Evolutionary conservation across 2,797 vertebrate genomes (phyloP), one percentile per base, ranked within the genome.

Genomic region (Ctenosaura bakeri): DNA sequence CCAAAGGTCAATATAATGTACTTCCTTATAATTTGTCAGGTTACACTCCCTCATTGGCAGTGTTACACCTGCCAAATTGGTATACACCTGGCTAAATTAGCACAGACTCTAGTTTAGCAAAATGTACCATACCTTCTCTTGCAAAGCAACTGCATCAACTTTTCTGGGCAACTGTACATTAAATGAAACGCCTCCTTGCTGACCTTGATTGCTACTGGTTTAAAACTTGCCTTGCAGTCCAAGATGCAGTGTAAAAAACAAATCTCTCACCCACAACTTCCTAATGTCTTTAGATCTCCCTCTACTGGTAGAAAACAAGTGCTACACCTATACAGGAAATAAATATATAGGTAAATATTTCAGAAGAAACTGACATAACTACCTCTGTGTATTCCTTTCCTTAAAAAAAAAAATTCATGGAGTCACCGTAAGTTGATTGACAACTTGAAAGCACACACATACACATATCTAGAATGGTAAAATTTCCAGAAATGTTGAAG

Each of bases 251-350:
- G 76, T 26, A 78, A 78, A 35, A 90, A 94, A 85, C 20, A 71
- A 26, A 35, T 8, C 22, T 87, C 26, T 86, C 50, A 7, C 14
- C 38, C 9, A 38, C 0, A 38, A 24, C 38, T 56, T 64, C 54
- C 83, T 64, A 88, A 32, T 62, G 91, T 84, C 87, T 94, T 89
- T 83, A 94, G 90, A 92, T 87, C 92, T 93, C 92, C 93, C 91
- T 94, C 95, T 95, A 79, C 91, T 94, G 93, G 91, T 52, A 59
- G 52, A 66, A 83, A 1, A 56, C 10, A 6, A 76, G 66, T 64
- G 87, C 46, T 92, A 77, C 87, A 92, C 1, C 46, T 78, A 50
- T 50, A 1, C 42, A 42, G 77, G 42, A 78, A 50, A 78, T 35
- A 38, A 3, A 18, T 14, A 12, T 26, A 69, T 3, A 32, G 66